Conservation (phyloP, 2,113 vertebrate genomes). For the Corydoras maculifer region DNA sequence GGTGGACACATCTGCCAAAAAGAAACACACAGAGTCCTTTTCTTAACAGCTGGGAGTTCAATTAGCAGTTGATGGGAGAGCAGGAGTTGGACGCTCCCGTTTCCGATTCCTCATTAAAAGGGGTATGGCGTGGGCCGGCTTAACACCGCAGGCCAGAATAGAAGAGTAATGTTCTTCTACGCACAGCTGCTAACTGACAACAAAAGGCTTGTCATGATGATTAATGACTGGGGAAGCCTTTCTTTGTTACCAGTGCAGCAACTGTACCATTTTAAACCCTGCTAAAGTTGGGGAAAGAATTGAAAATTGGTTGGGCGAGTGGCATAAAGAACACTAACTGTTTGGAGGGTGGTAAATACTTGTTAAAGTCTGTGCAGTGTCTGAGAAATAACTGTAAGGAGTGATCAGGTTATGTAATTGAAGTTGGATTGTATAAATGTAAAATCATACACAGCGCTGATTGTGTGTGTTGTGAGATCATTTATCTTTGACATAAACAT, state of each 20-base stretch:
- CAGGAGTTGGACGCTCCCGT: conserved; percentile 39
- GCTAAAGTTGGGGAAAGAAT: conserved; percentile 34
- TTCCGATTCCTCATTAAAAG: conserved; percentile 45
- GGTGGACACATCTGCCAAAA: conserved; percentile 32
- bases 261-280: conserved; percentile 47
- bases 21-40: conserved; percentile 39
- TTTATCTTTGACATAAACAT: conserved; percentile 20
- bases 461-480: conserved; percentile 7
- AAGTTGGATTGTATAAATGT: conserved; percentile 5
- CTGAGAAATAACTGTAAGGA: not conserved
- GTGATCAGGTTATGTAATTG: not conserved
- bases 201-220: conserved; percentile 66
- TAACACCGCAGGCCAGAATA: conserved; percentile 45
- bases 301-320: not conserved
- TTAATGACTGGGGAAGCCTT: conserved; percentile 60
- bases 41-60: conserved; percentile 47
- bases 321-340: not conserved
- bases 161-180: conserved; percentile 57
- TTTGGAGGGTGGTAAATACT: conserved; percentile 14
- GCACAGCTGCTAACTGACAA: conserved; percentile 64
- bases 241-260: conserved; percentile 48
- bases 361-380: not conserved
- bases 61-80: conserved; percentile 45
- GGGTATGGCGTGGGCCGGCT: conserved; percentile 24
- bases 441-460: conserved; percentile 6